A percentile compares a stretch with the other conserved stretches of the same genome.
Evolutionary conservation across 2,888 invertebrate species (phyloP).

Genomic region (Erpobdella octoculata): DNA sequence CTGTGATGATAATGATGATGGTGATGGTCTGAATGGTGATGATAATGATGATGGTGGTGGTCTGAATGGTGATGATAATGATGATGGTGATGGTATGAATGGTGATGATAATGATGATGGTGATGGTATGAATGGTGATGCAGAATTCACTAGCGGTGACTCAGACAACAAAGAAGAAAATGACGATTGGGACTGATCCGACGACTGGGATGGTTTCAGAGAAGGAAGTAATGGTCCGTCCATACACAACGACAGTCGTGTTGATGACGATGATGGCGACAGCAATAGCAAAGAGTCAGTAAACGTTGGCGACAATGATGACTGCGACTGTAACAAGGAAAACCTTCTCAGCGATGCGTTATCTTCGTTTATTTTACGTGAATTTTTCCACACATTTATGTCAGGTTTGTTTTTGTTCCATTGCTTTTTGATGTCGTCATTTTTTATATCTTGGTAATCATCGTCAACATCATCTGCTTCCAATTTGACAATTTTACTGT

Average conservation of each 20-base stretch:
- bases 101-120: neutral
- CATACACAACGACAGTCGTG: neutral
- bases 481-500: no score
- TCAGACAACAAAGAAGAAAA: neutral
- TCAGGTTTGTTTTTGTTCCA: neutral
- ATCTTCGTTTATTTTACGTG: neutral
- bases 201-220: neutral
- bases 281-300: neutral
- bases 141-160: neutral
- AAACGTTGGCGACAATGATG: no score
- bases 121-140: neutral
- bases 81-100: neutral
- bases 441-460: slow-evolving; percentile 1
- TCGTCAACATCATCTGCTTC: neutral
- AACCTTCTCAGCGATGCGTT: no score
- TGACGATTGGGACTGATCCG: neutral
- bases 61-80: neutral
- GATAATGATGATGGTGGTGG: neutral
- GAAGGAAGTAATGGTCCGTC: neutral
- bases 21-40: neutral
- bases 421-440: neutral
- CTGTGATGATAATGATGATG: neutral
- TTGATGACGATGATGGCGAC: neutral
- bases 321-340: no score
- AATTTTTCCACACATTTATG: neutral